Evolutionary conservation across 1,140 invertebrate genomes (phyloP), one percentile per base, ranked within the genome.

Genomic region (Heliconius himera): DNA sequence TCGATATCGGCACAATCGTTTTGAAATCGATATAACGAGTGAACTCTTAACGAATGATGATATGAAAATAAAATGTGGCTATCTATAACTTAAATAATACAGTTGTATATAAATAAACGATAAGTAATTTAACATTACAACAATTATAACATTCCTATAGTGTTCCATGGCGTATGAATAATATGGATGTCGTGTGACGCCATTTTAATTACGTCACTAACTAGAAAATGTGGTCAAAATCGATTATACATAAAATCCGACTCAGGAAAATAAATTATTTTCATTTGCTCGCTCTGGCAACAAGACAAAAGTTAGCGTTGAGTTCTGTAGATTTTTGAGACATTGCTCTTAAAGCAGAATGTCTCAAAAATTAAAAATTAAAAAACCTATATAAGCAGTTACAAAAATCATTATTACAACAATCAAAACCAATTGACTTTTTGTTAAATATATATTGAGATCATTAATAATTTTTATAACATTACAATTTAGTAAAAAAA

Each of bases 81-180:
- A 66, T 26, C 22, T 66, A 66, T n/a, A 66, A 29, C 22, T 66
- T 66, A 66, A 66, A 66, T 29, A 16, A 66, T 66, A 66, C 1
- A 2, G 11, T 26, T 66, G 26, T 66, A 66, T 66, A 66, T 66
- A 66, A 66, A 66, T 29, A 26, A 66, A 66, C 22, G 29, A 29
- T 66, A 66, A 11, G 60, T 66, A 66, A 66, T 66, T 26, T 66
- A 66, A 66, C 26, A 66, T 66, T 66, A 66, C 60, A 66, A 89
- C 93, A 70, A 13, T 90, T 92, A 56, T 86, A 87, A 9, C 91
- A 93, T 16, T 66, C 16, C 26, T 13, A 74, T n/a, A 74, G 51
- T 56, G 73, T 74, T 56, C 51, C 38, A 60, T 66, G 22, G 22
- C 22, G 26, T 66, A 8, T 51, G 54, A 36, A 75, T 75, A 18